Evolutionary conservation across 2,113 vertebrate genomes (phyloP), one percentile per base, ranked within the genome.

Genomic region (Notothenia coriiceps): DNA sequence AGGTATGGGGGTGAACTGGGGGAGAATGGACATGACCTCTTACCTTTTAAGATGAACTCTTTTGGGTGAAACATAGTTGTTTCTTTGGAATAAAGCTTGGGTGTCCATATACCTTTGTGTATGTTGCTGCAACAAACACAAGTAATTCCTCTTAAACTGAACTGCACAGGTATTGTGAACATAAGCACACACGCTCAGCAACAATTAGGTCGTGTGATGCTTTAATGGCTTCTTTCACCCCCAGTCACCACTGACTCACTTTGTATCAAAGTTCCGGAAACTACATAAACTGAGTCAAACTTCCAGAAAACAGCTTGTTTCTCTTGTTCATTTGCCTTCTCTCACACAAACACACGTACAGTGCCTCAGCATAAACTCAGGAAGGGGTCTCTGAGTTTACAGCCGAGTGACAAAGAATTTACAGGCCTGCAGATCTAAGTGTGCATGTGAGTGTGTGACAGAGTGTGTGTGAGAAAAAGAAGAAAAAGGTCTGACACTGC

Each of bases 391-490:
- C 71, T 33, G 72, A 84, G 84, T 94, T 93, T 84, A 83, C 84
- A 92, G 87, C 84, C 84, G 80, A 89, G 91, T 90, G 94, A 94
- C 91, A 88, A 91, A 86, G 89, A 94, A 94, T 94, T 95, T 94
- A 94, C 92, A 91, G 88, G 91, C 83, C 67, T 54, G 62, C 56
- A 79, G 81, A 83, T 77, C 67, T 77, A 72, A 76, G 84, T 43
- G 79, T 56, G 72, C 66, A 63, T 75, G 77, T 81, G 72, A 51
- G 25, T 72, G 52, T 84, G 82, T 82, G 85, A 80, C 61, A 71
- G 80, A 35, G 73, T 75, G 85, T 82, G 77, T 65, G 80, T 50
- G 76, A 57, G 54, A 55, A 40, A 79, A 33, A 76, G 68, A 85
- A 70, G 57, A 72, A 25, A 60, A 86, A 90, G 61, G 75, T 62